A percentile compares a stretch with the other conserved stretches of the same genome.
phyloP scores from a whole-genome alignment of 2,888 invertebrate species.

The Danaus chrysippus region DNA sequence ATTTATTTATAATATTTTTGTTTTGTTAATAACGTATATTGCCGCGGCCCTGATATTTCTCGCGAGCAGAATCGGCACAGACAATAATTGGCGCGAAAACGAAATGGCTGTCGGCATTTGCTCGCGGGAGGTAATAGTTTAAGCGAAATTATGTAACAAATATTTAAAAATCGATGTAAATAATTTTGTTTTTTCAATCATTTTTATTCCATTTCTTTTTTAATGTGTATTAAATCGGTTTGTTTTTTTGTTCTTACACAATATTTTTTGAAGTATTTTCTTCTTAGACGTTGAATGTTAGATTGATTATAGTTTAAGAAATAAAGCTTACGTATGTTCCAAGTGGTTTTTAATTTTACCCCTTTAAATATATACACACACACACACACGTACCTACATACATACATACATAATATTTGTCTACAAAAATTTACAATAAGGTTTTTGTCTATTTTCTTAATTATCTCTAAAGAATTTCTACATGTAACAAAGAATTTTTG shows the following conservation, averaged over 20 bases:
- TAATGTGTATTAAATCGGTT: constrained; percentile 55
- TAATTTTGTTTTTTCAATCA: constrained; percentile 42
- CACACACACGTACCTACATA: too few species aligned
- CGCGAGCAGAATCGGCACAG: constrained; percentile 13
- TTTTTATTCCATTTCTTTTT: constrained; percentile 53
- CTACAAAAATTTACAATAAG: too few species aligned
- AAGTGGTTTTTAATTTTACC: constrained; percentile 4
- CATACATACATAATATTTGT: too few species aligned
- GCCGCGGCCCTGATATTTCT: constrained; percentile 5
- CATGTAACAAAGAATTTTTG: too few species aligned
- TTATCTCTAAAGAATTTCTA: too few species aligned
- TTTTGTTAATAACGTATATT: background rate
- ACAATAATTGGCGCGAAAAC: constrained; percentile 8
- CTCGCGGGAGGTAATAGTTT: constrained; percentile 24
- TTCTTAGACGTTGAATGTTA: constrained; percentile 9
- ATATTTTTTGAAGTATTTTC: constrained; percentile 4
- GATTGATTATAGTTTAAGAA: constrained; percentile 4
- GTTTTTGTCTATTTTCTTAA: too few species aligned
- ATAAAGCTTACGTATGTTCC: constrained; percentile 19
- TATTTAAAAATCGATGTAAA: constrained; percentile 48
- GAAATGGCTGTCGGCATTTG: constrained; percentile 11
- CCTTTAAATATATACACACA: too few species aligned
- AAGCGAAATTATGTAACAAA: constrained; percentile 32
- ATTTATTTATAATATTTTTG: constrained; percentile 7
- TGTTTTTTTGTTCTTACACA: constrained; percentile 34